Percentiles rank a stretch among this genome's conserved stretches.
phyloP scores from a whole-genome alignment of 2,797 vertebrate genomes.

The Anguilla obscura region DNA sequence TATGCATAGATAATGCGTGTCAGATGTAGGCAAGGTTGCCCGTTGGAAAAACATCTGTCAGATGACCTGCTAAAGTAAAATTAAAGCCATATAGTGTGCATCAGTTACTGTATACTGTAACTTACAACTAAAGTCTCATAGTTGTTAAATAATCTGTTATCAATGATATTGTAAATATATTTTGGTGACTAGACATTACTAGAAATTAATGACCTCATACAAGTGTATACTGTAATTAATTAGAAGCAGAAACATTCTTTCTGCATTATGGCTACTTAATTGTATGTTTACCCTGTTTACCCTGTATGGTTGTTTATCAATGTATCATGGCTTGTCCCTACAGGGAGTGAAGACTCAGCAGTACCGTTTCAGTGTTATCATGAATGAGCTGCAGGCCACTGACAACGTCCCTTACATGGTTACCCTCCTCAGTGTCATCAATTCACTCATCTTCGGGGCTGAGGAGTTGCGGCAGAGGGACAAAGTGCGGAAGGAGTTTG shows the following conservation, averaged over 20 bases:
- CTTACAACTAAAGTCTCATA: background rate
- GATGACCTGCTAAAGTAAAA: background rate
- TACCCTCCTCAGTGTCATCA: constrained; percentile 91
- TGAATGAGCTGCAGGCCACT: constrained; percentile 86
- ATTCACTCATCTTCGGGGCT: constrained; percentile 87
- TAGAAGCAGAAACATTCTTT: background rate
- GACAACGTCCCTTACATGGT: constrained; percentile 93
- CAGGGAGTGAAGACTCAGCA: constrained; percentile 90
- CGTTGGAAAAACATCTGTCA: background rate
- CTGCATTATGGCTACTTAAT: background rate
- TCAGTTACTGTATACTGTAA: background rate
- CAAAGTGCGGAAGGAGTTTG: constrained; percentile 91
- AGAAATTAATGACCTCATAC: background rate
- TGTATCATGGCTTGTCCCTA: constrained; percentile 26
- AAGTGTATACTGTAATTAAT: background rate
- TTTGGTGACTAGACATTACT: background rate
- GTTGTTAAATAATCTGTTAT: background rate
- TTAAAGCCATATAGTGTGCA: background rate
- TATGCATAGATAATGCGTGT: background rate
- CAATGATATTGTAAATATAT: background rate
- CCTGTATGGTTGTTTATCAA: background rate
- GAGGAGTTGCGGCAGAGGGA: constrained; percentile 84
- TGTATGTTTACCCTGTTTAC: background rate
- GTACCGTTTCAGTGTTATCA: constrained; percentile 94
- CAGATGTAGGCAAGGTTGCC: background rate